A percentile compares a stretch with the other conserved stretches of the same genome.
Conservation (phyloP, 2,888 invertebrate species). For the Dascillus cervinus region DNA sequence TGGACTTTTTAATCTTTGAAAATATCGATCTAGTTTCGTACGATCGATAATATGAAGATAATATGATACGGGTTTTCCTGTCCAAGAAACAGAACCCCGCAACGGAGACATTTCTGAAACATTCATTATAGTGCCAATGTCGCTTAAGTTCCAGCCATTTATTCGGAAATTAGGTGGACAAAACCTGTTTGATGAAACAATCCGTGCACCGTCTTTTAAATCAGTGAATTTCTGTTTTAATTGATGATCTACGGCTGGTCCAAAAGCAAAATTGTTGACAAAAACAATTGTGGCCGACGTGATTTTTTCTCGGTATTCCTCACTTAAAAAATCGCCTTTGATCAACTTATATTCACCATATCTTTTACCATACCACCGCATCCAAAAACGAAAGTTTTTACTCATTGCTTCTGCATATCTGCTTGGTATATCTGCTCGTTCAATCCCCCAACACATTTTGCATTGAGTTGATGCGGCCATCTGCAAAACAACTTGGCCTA, state of each 20-base stretch:
- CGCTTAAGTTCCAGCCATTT: conserved; percentile 93
- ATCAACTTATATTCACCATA: conserved; percentile 84
- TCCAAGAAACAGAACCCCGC: conserved; percentile 98
- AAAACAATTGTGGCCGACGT: conserved; percentile 92
- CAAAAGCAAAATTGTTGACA: conserved; percentile 99
- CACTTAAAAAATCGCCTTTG: conserved; percentile 90
- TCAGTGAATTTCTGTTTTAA: conserved; percentile 93
- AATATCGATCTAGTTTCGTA: conserved; percentile 92
- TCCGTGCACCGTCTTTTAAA: conserved; percentile 88
- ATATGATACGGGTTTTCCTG: conserved; percentile 96
- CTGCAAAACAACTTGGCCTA: conserved; percentile 96
- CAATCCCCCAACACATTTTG: conserved; percentile 90
- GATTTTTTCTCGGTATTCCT: conserved; percentile 88
- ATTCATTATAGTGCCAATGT: conserved; percentile 98
- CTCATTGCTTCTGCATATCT: conserved; percentile 93
- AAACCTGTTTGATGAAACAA: conserved; percentile 97
- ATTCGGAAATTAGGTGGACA: conserved; percentile 98
- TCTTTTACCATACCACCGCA: conserved; percentile 98
- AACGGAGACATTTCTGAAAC: conserved; percentile 93
- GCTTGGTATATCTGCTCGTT: conserved; percentile 94
- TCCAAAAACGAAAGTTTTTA: conserved; percentile 83
- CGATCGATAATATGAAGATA: conserved; percentile 97
- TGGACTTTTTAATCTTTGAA: conserved; percentile 88
- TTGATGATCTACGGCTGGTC: conserved; percentile 93
- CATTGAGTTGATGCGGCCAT: conserved; percentile 94